These are phyloP conservation scores for Threskiornis aethiopicus DNA, from an alignment of 2,797 vertebrate genomes.

Conservation along the genomic window DNA sequence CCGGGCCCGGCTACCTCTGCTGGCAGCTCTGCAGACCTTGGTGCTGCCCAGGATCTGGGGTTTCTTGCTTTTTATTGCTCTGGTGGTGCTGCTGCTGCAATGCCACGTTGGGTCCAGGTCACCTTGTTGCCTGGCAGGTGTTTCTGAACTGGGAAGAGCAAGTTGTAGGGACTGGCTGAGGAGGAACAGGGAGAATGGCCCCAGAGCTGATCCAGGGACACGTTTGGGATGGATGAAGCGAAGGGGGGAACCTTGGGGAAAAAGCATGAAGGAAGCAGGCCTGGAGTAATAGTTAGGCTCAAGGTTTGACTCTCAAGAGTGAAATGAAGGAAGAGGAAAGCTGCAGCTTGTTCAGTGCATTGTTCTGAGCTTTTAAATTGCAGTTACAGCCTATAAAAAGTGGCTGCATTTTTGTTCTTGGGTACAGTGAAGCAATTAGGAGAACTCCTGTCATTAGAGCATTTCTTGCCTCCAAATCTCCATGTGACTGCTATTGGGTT, in stretches of 20 bases:
- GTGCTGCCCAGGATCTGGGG: background rate
- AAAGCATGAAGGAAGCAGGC: background rate
- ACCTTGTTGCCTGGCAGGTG: background rate
- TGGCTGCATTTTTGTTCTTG: background rate
- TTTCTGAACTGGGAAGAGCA: background rate
- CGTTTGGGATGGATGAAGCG: background rate
- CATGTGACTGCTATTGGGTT: background rate
- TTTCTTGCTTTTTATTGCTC: background rate
- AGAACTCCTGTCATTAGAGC: background rate
- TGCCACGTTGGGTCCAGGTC: background rate
- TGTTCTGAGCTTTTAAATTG: background rate
- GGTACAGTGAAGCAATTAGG: background rate
- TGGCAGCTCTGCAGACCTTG: background rate
- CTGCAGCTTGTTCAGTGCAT: background rate
- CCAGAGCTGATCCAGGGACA: background rate
- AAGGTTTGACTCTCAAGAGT: background rate
- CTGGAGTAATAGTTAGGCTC: background rate
- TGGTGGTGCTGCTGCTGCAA: background rate
- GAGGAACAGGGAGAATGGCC: background rate
- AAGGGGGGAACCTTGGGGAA: no score
- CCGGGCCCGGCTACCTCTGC: background rate
- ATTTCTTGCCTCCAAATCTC: background rate
- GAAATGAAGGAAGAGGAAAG: background rate
- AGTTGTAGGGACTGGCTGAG: background rate
- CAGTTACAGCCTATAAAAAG: background rate